These are phyloP conservation scores for Champsocephalus esox DNA, from an alignment of 2,797 vertebrate genomes.

Conservation along the genomic window DNA sequence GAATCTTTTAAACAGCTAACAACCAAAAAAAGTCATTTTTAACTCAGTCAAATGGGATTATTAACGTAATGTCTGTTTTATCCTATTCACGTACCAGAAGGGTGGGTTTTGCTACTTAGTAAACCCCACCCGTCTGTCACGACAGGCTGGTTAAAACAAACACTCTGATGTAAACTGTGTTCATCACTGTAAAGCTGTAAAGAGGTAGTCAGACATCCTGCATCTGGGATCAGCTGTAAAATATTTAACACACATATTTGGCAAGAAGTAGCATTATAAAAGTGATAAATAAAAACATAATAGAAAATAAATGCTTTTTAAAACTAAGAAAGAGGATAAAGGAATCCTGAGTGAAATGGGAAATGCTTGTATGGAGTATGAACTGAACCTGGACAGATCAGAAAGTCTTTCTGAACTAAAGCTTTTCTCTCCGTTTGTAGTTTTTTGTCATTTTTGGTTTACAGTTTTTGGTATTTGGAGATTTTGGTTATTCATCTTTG, in stretches of 20 bases:
- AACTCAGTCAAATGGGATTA: too few relatives aligned
- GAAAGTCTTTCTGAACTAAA: conserved; percentile 90
- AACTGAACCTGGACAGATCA: conserved; percentile 76
- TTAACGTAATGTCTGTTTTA: background rate
- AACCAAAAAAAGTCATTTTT: background rate
- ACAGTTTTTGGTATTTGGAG: conserved; percentile 86
- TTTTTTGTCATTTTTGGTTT: conserved; percentile 82
- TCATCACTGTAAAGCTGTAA: conserved; percentile 50
- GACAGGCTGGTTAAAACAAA: conserved; percentile 45
- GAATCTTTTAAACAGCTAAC: conserved; percentile 3
- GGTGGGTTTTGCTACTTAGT: conserved; percentile 8
- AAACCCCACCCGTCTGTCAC: conserved; percentile 49
- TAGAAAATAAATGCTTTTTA: conserved; percentile 55
- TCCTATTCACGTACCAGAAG: background rate
- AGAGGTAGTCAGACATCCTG: conserved; percentile 73
- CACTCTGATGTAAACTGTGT: conserved; percentile 25
- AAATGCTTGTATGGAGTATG: conserved; percentile 62
- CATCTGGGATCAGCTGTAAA: conserved; percentile 51
- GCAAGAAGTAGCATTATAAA: background rate
- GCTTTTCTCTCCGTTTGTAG: conserved; percentile 89
- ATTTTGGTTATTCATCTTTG: conserved; percentile 83
- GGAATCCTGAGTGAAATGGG: conserved; percentile 56
- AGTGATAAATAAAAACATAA: conserved; percentile 57
- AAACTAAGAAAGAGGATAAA: conserved; percentile 17
- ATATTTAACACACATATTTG: conserved; percentile 24